Evolutionary conservation across 2,797 vertebrate species (phyloP).

Genomic region (Muraenolepis orangiensis): DNA sequence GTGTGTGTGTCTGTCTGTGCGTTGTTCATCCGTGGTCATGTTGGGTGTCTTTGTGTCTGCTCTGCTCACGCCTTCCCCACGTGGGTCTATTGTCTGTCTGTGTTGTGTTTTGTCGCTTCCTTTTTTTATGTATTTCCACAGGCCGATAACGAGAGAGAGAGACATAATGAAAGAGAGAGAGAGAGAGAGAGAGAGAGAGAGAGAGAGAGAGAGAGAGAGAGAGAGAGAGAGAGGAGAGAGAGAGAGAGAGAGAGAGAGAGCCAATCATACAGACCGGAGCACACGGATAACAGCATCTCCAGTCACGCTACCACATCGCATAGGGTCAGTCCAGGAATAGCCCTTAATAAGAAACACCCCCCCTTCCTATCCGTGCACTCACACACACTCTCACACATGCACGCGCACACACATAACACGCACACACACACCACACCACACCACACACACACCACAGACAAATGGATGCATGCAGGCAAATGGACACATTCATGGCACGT

Average conservation of each 20-base stretch:
- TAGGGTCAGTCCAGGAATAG: slow-evolving; percentile 76
- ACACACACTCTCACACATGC: slow-evolving; percentile 20
- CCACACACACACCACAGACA: slow-evolving; percentile 15
- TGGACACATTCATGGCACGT: slow-evolving; percentile 42
- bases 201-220: too few species aligned
- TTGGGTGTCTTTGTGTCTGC: slow-evolving; percentile 22
- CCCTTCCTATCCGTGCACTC: slow-evolving; percentile 14
- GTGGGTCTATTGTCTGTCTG: background rate
- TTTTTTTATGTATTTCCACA: too few species aligned
- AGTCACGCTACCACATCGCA: slow-evolving; percentile 49
- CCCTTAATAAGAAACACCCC: slow-evolving; percentile 39
- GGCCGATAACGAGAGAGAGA: too few species aligned
- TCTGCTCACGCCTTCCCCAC: slow-evolving; percentile 26
- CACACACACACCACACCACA: background rate
- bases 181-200: slow-evolving; percentile 17
- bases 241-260: slow-evolving; percentile 23
- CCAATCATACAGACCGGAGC: slow-evolving; percentile 65
- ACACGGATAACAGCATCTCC: slow-evolving; percentile 63
- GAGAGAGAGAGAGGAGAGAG: slow-evolving; percentile 23
- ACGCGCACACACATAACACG: background rate
- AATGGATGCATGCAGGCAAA: slow-evolving; percentile 53
- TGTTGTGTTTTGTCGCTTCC: slow-evolving; percentile 17
- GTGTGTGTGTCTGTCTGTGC: too few species aligned
- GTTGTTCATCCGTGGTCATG: too few species aligned
- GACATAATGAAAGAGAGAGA: too few species aligned